Evolutionary conservation across 2,888 invertebrate species (phyloP).

Genomic region (Lepidochrysops patricia): DNA sequence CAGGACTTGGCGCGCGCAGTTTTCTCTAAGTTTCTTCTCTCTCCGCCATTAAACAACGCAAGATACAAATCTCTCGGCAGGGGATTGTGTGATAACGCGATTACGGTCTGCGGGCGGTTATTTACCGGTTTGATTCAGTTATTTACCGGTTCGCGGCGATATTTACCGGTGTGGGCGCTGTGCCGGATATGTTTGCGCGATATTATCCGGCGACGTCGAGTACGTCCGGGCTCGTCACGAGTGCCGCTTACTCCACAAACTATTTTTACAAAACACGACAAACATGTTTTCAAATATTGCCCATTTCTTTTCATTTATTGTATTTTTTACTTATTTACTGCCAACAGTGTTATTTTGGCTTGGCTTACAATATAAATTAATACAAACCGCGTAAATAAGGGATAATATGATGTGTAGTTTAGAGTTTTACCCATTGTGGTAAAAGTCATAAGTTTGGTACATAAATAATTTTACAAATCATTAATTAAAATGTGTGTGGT

Average conservation of each 20-base stretch:
- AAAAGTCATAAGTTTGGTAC: too few species aligned
- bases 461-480: too few species aligned
- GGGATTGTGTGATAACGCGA: slow-evolving; percentile 22
- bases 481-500: too few species aligned
- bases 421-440: too few species aligned
- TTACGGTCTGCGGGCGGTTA: slow-evolving; percentile 20
- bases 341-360: too few species aligned
- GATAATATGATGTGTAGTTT: too few species aligned
- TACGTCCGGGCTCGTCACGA: slow-evolving; percentile 23
- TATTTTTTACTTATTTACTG: too few species aligned
- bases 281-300: slow-evolving; percentile 3
- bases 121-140: slow-evolving; percentile 20
- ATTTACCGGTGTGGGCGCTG: slow-evolving; percentile 25
- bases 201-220: slow-evolving; percentile 29
- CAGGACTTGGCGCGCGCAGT: background rate
- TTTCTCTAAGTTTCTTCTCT: background rate
- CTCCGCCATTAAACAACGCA: slow-evolving; percentile 18
- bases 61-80: slow-evolving; percentile 28
- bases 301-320: too few species aligned
- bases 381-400: too few species aligned
- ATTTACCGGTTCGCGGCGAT: slow-evolving; percentile 26
- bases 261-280: background rate
- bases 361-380: too few species aligned
- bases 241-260: background rate
- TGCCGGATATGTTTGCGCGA: slow-evolving; percentile 29